Evolutionary conservation across 2,797 vertebrate genomes (phyloP).

Genomic region (Fistularia tabacaria): DNA sequence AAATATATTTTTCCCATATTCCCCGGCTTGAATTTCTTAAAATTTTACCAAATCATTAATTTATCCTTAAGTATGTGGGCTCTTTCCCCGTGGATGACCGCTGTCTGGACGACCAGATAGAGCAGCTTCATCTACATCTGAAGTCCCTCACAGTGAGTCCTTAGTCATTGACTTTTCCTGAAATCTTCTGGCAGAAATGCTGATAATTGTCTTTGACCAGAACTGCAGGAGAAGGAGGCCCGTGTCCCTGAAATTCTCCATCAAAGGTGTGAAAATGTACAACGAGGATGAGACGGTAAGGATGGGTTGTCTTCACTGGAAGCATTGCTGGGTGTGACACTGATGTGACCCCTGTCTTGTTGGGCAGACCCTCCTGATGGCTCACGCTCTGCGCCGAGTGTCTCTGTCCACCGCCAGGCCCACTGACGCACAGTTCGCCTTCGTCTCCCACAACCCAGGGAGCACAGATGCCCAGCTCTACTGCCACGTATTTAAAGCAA

Average conservation of each 20-base stretch:
- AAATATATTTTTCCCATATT: no score
- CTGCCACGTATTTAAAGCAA: slow-evolving; percentile 89
- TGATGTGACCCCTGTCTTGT: not conserved
- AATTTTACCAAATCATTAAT: slow-evolving; percentile 4
- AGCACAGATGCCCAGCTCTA: slow-evolving; percentile 77
- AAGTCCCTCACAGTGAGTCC: slow-evolving; percentile 78
- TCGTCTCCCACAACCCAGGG: slow-evolving; percentile 88
- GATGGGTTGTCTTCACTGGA: not conserved
- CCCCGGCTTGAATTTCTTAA: not conserved
- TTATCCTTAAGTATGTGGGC: slow-evolving; percentile 83
- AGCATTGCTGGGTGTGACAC: not conserved
- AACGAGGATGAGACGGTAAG: slow-evolving; percentile 82
- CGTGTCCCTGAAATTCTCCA: slow-evolving; percentile 86
- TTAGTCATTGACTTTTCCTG: not conserved
- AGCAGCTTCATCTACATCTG: slow-evolving; percentile 79
- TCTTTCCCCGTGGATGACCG: slow-evolving; percentile 87
- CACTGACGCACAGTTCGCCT: slow-evolving; percentile 83
- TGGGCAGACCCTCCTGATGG: slow-evolving; percentile 91
- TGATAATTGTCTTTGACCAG: slow-evolving; percentile 55
- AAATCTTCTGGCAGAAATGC: not conserved
- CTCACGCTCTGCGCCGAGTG: slow-evolving; percentile 85
- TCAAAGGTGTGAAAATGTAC: slow-evolving; percentile 92
- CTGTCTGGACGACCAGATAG: slow-evolving; percentile 81
- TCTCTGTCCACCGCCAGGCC: slow-evolving; percentile 84
- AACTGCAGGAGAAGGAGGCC: slow-evolving; percentile 72